phyloP scores from a whole-genome alignment of 2,113 vertebrate genomes.

The Catharus minimus region DNA sequence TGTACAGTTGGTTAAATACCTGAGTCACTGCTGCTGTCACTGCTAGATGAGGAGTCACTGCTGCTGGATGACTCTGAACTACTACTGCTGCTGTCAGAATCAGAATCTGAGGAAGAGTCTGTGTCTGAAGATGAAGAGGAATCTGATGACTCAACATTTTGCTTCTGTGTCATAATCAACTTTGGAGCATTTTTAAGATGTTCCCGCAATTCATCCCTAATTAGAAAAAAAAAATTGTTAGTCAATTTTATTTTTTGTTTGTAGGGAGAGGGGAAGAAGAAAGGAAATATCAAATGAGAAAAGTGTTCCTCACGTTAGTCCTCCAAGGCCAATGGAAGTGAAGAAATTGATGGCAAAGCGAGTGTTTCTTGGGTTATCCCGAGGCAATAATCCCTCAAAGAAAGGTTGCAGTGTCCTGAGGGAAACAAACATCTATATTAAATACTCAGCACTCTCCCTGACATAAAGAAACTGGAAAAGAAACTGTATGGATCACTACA shows the following conservation, averaged over 20 bases:
- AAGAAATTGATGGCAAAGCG: constrained; percentile 99
- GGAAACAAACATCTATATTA: constrained; percentile 29
- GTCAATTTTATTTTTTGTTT: background rate
- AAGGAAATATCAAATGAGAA: background rate
- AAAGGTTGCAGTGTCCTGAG: constrained; percentile 90
- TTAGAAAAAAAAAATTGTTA: background rate
- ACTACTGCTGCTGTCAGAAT: constrained; percentile 71
- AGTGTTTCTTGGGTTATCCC: constrained; percentile 96
- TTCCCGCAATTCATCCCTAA: constrained; percentile 93
- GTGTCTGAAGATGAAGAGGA: constrained; percentile 79
- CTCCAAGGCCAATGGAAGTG: constrained; percentile 97
- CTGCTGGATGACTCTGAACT: constrained; percentile 82
- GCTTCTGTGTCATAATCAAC: constrained; percentile 96
- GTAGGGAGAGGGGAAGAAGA: background rate
- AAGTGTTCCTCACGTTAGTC: constrained; percentile 87
- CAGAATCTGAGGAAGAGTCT: constrained; percentile 78
- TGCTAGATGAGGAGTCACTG: constrained; percentile 77
- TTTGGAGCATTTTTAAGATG: constrained; percentile 97
- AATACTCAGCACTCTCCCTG: background rate
- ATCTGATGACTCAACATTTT: constrained; percentile 91
- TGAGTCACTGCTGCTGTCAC: constrained; percentile 76
- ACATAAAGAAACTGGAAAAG: background rate
- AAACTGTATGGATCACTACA: background rate
- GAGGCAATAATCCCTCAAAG: constrained; percentile 94
- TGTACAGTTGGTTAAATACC: constrained; percentile 66